Evolutionary conservation across 1,140 invertebrate genomes (phyloP), one percentile per base, ranked within the genome.

Genomic region (Drosophila ercepeae): DNA sequence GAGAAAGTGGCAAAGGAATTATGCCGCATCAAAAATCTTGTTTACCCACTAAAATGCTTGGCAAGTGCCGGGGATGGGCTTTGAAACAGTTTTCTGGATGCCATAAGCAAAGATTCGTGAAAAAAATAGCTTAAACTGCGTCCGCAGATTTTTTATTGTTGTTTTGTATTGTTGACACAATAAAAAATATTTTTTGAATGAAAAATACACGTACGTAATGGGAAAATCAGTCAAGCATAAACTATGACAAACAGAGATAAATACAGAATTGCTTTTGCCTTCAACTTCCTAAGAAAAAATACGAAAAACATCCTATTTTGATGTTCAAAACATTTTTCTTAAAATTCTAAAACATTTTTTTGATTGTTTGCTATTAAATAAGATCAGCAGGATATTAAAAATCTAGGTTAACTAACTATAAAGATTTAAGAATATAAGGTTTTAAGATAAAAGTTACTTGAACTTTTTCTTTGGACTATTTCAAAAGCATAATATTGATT

Each of bases 171-270:
- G 51, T 78, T 68, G 61, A 84, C 63, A 69, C 46, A 70, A 75
- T 75, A 78, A 76, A 76, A 73, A 65, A 72, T 32, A 73, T 71
- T 67, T 79, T 65, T 21, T 51, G 52, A 52, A 65, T 60, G 73
- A 52, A 69, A 72, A 72, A 45, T 68, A 46, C 29, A 67, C 41
- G 16, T 60, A 69, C 61, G 77, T 81, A 84, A 84, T 86, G 76
- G 67, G 78, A 75, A 86, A 64, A 86, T 84, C 81, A 86, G 61
- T 84, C 72, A 76, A 81, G 81, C 81, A 84, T 76, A 84, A 84
- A 81, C 61, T 86, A 74, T 76, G 71, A 78, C 81, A 86, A 84
- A 79, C 53, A 84, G 65, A 84, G 65, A 84, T 79, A 84, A 84
- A 84, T 79, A 59, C 71, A 41, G 68, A 79, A 84, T 86, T 57